A percentile compares a stretch with the other conserved stretches of the same genome.
Conservation (phyloP, 2,888 invertebrate species). For the Acleris sparsana region DNA sequence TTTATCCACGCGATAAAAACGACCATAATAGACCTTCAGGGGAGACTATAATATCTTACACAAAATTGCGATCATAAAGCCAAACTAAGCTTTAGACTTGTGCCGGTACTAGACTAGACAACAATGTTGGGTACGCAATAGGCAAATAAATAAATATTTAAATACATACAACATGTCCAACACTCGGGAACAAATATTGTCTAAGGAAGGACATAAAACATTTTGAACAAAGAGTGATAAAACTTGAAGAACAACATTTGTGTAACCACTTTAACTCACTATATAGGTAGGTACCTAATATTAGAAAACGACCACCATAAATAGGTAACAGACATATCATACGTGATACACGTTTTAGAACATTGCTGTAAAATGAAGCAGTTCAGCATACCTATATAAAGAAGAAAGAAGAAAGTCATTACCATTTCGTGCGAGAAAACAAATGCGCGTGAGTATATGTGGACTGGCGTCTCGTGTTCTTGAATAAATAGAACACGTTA, state of each 20-base stretch:
- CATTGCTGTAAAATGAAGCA: too few species aligned
- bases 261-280: background rate
- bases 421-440: conserved; percentile 1
- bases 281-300: background rate
- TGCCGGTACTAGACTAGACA: too few species aligned
- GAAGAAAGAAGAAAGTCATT: background rate
- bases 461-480: background rate
- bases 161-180: too few species aligned
- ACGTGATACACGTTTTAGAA: background rate
- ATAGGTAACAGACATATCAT: background rate
- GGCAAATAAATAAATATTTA: too few species aligned
- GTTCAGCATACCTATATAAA: background rate
- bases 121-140: too few species aligned
- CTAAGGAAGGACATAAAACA: background rate
- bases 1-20: too few species aligned
- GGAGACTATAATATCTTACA: too few species aligned
- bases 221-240: background rate
- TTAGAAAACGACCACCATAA: background rate
- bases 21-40: too few species aligned
- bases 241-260: background rate
- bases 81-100: too few species aligned
- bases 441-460: conserved; percentile 1
- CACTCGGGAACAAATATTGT: too few species aligned
- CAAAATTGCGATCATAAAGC: too few species aligned
- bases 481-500: background rate